Evolutionary conservation across 2,888 invertebrate genomes (phyloP).

Genomic region (Chymomyza fuscimana): DNA sequence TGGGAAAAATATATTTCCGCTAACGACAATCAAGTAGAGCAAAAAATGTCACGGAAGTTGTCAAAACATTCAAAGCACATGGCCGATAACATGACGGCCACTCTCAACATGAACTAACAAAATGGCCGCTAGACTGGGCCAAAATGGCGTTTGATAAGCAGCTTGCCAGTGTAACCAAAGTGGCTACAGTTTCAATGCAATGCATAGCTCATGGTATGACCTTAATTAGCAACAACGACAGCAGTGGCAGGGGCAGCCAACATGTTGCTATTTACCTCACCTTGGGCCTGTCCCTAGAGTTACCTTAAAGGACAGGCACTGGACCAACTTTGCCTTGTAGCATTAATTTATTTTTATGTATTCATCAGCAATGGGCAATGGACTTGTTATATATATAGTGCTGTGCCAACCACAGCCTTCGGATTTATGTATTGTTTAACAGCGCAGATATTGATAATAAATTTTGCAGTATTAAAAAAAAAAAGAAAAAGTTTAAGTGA

Average conservation of each 20-base stretch:
- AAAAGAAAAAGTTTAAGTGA: not conserved
- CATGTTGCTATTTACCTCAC: not conserved
- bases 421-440: constrained; percentile 56
- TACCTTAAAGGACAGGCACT: constrained; percentile 21
- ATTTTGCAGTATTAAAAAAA: constrained; percentile 25
- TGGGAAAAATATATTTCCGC: constrained; percentile 60
- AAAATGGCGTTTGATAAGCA: constrained; percentile 19
- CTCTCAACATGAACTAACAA: not conserved
- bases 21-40: constrained; percentile 61
- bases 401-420: constrained; percentile 13
- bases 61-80: constrained; percentile 63
- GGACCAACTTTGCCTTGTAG: constrained; percentile 21
- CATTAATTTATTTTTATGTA: constrained; percentile 55
- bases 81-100: constrained; percentile 33
- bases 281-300: constrained; percentile 25
- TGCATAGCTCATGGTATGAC: not conserved
- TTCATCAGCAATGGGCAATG: constrained; percentile 42
- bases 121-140: not conserved
- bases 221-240: not conserved
- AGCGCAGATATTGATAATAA: constrained; percentile 59
- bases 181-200: not conserved
- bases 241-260: not conserved
- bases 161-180: not conserved
- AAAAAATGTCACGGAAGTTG: constrained; percentile 71
- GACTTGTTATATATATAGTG: not conserved